These are phyloP conservation scores for sheep (Ovis aries) DNA, from an alignment of 2,113 vertebrate species.

Conservation along the genomic window ARS-UI_Ramb_v3.0 NC_056063.1:1595001-1595500, in stretches of 20 bases:
- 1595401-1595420: neutral
- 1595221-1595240: neutral
- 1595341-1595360: neutral
- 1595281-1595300: neutral
- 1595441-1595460: neutral
- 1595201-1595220: neutral
- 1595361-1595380: neutral
- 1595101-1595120: neutral
- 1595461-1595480: neutral
- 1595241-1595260: neutral
- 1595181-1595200: neutral
- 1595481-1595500: neutral
- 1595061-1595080: neutral
- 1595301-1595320: constrained; percentile 15
- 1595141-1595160: neutral
- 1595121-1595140: neutral
- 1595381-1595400: neutral
- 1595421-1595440: neutral
- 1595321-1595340: neutral
- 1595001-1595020: neutral
- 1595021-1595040: neutral
- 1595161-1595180: neutral
- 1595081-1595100: neutral
- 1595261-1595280: neutral
- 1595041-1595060: neutral